phyloP scores from a whole-genome alignment of 2,888 invertebrate genomes.

The Dromius quadrimaculatus region DNA sequence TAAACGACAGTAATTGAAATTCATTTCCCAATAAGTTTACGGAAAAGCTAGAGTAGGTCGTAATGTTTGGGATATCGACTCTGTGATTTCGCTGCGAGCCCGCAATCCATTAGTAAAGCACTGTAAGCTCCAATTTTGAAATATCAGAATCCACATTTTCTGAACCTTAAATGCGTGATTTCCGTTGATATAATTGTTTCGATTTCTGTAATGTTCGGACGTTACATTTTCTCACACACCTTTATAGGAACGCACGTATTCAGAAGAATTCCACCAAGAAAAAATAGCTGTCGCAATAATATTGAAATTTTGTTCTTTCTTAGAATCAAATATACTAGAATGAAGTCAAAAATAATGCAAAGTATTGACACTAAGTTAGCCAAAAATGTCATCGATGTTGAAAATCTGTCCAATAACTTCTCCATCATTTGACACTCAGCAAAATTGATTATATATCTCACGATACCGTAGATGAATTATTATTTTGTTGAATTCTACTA shows the following conservation, averaged over 20 bases:
- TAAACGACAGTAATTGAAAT: neutral
- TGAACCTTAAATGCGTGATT: slow-evolving; percentile 50
- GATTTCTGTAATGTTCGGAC: slow-evolving; percentile 40
- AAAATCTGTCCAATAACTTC: too few relatives aligned
- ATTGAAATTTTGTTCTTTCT: too few relatives aligned
- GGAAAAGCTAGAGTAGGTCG: neutral
- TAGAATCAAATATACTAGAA: too few relatives aligned
- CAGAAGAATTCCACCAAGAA: neutral
- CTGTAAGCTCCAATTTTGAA: slow-evolving; percentile 46
- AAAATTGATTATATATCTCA: too few relatives aligned
- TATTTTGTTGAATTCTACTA: too few relatives aligned
- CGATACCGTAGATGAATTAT: too few relatives aligned
- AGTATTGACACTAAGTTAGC: too few relatives aligned
- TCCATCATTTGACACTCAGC: too few relatives aligned
- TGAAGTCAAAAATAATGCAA: too few relatives aligned
- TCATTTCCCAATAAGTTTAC: neutral
- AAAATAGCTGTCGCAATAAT: too few relatives aligned
- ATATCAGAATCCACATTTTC: slow-evolving; percentile 46
- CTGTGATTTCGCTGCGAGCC: slow-evolving; percentile 32
- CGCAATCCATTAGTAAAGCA: slow-evolving; percentile 41
- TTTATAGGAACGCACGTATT: slow-evolving; percentile 38
- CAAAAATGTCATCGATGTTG: too few relatives aligned
- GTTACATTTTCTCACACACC: slow-evolving; percentile 20
- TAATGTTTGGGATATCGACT: slow-evolving; percentile 34
- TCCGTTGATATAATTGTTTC: slow-evolving; percentile 48